Evolutionary conservation across 1,140 invertebrate species (phyloP).

Genomic region (Aleiodes sp.): DNA sequence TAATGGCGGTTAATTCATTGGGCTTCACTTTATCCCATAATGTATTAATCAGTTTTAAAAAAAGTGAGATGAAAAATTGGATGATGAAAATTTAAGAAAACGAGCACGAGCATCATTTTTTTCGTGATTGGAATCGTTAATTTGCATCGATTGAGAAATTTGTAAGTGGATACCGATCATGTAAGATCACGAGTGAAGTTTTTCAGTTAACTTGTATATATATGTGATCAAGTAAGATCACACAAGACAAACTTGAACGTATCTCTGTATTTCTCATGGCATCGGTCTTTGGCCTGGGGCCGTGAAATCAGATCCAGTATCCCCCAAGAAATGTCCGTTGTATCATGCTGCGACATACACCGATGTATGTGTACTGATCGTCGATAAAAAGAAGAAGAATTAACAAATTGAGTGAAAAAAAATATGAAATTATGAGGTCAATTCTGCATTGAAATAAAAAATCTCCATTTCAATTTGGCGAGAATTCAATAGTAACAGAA

Average conservation of each 20-base stretch:
- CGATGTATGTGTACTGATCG: not conserved
- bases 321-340: conserved; percentile 10
- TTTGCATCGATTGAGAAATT: conserved; percentile 30
- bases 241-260: conserved; percentile 1
- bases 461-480: no score
- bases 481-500: no score
- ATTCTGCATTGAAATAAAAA: no score
- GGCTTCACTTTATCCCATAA: not conserved
- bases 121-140: not conserved
- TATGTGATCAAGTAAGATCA: not conserved
- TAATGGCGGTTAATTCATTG: not conserved
- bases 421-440: not conserved
- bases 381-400: not conserved
- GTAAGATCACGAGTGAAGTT: conserved; percentile 14
- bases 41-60: not conserved
- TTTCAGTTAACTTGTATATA: not conserved
- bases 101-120: not conserved
- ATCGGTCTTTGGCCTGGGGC: conserved; percentile 33
- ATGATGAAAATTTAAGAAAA: not conserved
- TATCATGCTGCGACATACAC: conserved; percentile 18
- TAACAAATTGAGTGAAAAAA: not conserved
- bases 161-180: conserved; percentile 27
- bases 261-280: not conserved
- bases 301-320: conserved; percentile 39
- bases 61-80: not conserved